A percentile compares a stretch with the other conserved stretches of the same genome.
phyloP scores from a whole-genome alignment of 1,140 invertebrate genomes.

The Tyrophagus putrescentiae region DNA sequence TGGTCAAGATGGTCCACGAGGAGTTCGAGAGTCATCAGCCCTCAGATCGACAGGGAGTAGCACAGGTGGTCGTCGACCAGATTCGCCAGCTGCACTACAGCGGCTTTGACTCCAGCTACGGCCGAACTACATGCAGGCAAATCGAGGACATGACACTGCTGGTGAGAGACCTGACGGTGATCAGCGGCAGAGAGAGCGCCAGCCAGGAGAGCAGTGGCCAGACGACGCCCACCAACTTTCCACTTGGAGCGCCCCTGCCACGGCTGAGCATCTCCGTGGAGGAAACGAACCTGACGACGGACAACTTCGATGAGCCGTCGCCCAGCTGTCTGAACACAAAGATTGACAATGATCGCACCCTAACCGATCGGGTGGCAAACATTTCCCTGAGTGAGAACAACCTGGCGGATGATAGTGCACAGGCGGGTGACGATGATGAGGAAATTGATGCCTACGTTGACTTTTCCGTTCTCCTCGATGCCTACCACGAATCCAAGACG shows the following conservation, averaged over 20 bases:
- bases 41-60: constrained; percentile 59
- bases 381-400: neutral
- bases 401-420: neutral
- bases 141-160: constrained; percentile 67
- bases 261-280: neutral
- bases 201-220: neutral
- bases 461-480: neutral
- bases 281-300: neutral
- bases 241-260: neutral
- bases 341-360: neutral
- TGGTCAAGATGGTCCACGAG: constrained; percentile 60
- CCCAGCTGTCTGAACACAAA: neutral
- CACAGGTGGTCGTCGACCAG: constrained; percentile 71
- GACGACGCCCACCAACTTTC: neutral
- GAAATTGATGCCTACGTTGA: constrained; percentile 18
- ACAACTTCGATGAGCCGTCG: neutral
- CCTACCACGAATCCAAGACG: neutral
- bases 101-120: constrained; percentile 41
- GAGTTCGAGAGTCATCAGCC: constrained; percentile 61
- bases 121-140: constrained; percentile 34
- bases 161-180: constrained; percentile 28
- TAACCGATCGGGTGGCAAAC: neutral
- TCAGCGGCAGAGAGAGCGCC: no score
- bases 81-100: constrained; percentile 64
- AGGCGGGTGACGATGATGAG: neutral